Percentiles rank a stretch among this genome's conserved stretches.
Conservation (phyloP, 2,888 invertebrate species). For the Agriopis leucophaearia region DNA sequence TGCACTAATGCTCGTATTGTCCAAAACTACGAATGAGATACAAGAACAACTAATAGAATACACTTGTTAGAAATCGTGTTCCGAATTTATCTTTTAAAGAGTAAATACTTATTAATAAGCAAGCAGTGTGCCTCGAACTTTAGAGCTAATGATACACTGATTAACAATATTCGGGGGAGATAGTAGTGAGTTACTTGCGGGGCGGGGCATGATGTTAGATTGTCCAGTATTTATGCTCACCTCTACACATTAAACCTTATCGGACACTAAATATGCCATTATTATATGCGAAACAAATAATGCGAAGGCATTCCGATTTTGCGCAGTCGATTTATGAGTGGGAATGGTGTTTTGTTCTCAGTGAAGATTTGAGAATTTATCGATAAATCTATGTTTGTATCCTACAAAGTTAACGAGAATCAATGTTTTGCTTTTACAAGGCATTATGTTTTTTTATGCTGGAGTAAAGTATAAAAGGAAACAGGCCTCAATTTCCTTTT, state of each 20-base stretch:
- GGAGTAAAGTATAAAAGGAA: too few relatives aligned
- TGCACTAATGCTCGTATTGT: too few relatives aligned
- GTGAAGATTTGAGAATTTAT: slow-evolving; percentile 6
- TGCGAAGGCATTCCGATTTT: slow-evolving; percentile 60
- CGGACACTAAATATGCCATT: slow-evolving; percentile 85
- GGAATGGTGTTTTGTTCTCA: slow-evolving; percentile 65
- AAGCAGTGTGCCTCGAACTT: slow-evolving; percentile 61
- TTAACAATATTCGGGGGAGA: slow-evolving; percentile 86
- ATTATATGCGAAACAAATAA: slow-evolving; percentile 84
- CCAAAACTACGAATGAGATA: not conserved
- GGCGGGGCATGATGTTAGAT: slow-evolving; percentile 79
- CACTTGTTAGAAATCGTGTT: not conserved
- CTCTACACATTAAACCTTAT: slow-evolving; percentile 84
- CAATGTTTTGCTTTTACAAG: too few relatives aligned
- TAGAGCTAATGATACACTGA: slow-evolving; percentile 84
- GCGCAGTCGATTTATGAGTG: slow-evolving; percentile 72
- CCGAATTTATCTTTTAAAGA: not conserved
- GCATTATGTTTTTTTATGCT: too few relatives aligned
- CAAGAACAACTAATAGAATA: not conserved
- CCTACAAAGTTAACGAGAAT: not conserved
- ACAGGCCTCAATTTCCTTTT: too few relatives aligned
- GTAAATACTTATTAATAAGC: slow-evolving; percentile 13
- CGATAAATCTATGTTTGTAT: not conserved
- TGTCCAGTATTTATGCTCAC: slow-evolving; percentile 80
- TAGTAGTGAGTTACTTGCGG: slow-evolving; percentile 81